These are phyloP conservation scores for Clistopyga incitator DNA, from an alignment of 2,888 invertebrate genomes.

Conservation along the genomic window DNA sequence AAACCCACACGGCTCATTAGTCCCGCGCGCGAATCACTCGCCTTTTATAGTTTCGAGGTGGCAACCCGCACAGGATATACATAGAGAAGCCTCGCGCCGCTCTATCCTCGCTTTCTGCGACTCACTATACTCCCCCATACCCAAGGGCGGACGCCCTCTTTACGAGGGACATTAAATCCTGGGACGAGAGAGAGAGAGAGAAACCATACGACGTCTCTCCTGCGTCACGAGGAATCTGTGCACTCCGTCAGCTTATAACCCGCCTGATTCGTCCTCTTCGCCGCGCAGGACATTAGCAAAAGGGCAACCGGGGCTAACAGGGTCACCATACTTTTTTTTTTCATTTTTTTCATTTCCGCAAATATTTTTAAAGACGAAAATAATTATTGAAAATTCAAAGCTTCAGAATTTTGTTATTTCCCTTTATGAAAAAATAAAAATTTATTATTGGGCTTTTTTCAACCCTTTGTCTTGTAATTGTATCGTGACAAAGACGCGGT, in stretches of 20 bases:
- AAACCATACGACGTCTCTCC: slow-evolving; percentile 38
- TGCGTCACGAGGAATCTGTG: slow-evolving; percentile 31
- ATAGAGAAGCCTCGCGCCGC: slow-evolving; percentile 33
- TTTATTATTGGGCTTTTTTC: too few species aligned
- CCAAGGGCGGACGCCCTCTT: slow-evolving; percentile 70
- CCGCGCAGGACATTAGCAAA: slow-evolving; percentile 26
- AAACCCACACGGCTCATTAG: slow-evolving; percentile 80
- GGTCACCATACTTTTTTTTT: too few species aligned
- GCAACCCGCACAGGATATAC: slow-evolving; percentile 60
- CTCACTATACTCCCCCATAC: slow-evolving; percentile 65
- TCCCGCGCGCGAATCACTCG: slow-evolving; percentile 71
- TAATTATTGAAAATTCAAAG: too few species aligned
- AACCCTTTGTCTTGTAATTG: slow-evolving; percentile 7
- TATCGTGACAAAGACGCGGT: background rate
- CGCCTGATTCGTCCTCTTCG: slow-evolving; percentile 27
- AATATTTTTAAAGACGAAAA: too few species aligned
- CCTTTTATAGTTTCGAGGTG: slow-evolving; percentile 78
- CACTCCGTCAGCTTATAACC: slow-evolving; percentile 44
- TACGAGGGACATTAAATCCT: slow-evolving; percentile 72
- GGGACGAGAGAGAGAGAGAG: slow-evolving; percentile 46
- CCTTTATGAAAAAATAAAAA: too few species aligned
- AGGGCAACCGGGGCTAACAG: too few species aligned
- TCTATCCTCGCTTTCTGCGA: background rate
- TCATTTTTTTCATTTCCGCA: too few species aligned
- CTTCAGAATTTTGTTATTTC: too few species aligned